phyloP scores from a whole-genome alignment of 2,113 vertebrate genomes.

The Lonchura striata region DNA sequence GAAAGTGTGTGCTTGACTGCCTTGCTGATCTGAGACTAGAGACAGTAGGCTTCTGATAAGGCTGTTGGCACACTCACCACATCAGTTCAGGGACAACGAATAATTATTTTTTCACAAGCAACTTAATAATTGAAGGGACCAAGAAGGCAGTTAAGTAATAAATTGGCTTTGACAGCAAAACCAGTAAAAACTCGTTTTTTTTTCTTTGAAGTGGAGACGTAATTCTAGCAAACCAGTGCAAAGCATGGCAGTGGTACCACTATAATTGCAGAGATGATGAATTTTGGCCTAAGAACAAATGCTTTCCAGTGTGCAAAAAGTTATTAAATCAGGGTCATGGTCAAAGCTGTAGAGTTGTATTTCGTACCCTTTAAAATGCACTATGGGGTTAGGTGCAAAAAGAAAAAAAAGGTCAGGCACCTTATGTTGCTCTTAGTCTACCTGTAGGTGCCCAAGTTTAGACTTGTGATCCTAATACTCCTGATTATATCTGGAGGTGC shows the following conservation, averaged over 20 bases:
- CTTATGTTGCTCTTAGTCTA: neutral
- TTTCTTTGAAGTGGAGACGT: neutral
- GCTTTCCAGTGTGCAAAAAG: neutral
- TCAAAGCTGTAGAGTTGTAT: neutral
- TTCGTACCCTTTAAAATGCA: neutral
- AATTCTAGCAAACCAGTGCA: neutral
- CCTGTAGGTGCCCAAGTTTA: neutral
- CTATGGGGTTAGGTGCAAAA: neutral
- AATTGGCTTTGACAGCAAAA: neutral
- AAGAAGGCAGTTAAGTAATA: neutral
- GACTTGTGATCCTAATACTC: neutral
- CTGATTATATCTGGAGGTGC: neutral
- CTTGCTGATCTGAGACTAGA: neutral
- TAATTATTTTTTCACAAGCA: neutral
- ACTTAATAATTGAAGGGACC: neutral
- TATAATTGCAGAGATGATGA: neutral
- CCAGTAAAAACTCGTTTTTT: neutral
- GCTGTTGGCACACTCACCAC: neutral
- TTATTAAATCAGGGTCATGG: neutral
- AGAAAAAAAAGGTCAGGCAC: neutral
- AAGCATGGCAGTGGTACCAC: neutral
- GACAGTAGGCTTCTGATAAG: neutral
- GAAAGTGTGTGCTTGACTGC: neutral
- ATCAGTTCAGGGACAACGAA: neutral
- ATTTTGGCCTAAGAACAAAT: neutral